Evolutionary conservation across 2,113 vertebrate genomes (phyloP), one percentile per base, ranked within the genome.

Genomic region (Perca flavescens): DNA sequence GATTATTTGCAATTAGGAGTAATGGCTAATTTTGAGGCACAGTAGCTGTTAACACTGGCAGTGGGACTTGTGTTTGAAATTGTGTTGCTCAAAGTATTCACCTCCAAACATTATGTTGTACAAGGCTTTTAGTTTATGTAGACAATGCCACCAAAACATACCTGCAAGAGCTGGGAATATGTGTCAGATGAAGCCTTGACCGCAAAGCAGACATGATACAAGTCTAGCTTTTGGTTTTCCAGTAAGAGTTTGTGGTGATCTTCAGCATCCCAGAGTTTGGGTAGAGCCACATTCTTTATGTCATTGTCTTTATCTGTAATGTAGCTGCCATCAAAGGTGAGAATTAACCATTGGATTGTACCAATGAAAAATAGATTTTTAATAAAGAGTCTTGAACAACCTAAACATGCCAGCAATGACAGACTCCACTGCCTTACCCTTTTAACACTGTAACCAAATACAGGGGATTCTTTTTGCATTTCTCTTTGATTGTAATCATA

Each of bases 41-140:
- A 15, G 52, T 3, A 28, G 16, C 16, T 53, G 22, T 66, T 40
- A 12, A 61, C 10, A 1, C 8, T 52, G 19, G 25, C 36, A 58
- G 57, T 71, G 62, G 17, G 15, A 57, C 74, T 50, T 66, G 57
- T 73, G 36, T 28, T 79, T 72, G 40, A 70, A 47, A 63, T 74
- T 69, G 7, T n/a, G 21, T 36, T 47, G 4, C n/a, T 78, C 1
- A 62, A 28, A 64, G 3, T 9, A 17, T 64, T 53, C 13, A 46
- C 63, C 22, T 28, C 6, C 10, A 19, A 72, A 21, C 13, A 22
- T 10, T 1, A 53, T 47, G 68, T 56, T 79, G 25, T 52, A 52
- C 40, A 34, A 62, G n/a, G 43, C 10, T 72, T 13, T 62, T 21
- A 50, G 25, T 71, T 34, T 10, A 28, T 19, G n/a, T 56, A 2